Base-by-base conservation (phyloP, 2,113 vertebrate genomes). In the Pollimyrus isidori region DNA sequence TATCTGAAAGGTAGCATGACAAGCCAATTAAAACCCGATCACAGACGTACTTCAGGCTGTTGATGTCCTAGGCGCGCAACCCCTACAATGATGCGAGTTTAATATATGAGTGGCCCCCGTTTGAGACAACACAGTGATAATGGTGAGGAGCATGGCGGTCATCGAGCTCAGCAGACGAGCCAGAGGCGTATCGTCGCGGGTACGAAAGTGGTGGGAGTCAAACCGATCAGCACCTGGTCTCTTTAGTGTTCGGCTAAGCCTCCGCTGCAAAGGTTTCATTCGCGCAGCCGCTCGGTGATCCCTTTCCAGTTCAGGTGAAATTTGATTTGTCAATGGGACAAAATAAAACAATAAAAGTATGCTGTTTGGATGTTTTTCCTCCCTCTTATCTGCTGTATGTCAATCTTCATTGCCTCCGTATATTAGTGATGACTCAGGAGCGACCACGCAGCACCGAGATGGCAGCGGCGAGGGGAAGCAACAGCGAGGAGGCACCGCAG, bases 401-500 rank as follows among this genome's bases (percentile, higher is more conserved):
- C 35, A 87, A 86, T 88, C 48, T 58, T 87, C 65, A 69, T 49
- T 45, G 49, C 53, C 50, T 49, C n/a, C 85, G 89, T 89, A 84
- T 3, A 80, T 73, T 45, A n/a, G 49, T 39, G 4, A 39, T 30
- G 58, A 4, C 88, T 90, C 82, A 92, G 39, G 80, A 91, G 53
- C 86, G 89, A 0, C 87, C 23, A 52, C 90, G 69, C 10, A 95
- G 90, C 2, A 94, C 48, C 0, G 88, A 87, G 1, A 46, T 45
- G 0, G 89, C 58, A 0, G 93, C 49, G 0, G 87, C 88, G 23
- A 94, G 11, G 0, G 93, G 92, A 90, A 92, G 90, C 11, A 92
- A 39, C 7, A 92, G 26, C 48, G 80, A 85, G 39, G 56, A 26
- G 26, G 5, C 3, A 5, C 76, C 88, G 42, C 46, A 23, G 26